These are phyloP conservation scores for Drosophila obscura DNA, from an alignment of 1,140 invertebrate genomes.

Conservation along the genomic window DNA sequence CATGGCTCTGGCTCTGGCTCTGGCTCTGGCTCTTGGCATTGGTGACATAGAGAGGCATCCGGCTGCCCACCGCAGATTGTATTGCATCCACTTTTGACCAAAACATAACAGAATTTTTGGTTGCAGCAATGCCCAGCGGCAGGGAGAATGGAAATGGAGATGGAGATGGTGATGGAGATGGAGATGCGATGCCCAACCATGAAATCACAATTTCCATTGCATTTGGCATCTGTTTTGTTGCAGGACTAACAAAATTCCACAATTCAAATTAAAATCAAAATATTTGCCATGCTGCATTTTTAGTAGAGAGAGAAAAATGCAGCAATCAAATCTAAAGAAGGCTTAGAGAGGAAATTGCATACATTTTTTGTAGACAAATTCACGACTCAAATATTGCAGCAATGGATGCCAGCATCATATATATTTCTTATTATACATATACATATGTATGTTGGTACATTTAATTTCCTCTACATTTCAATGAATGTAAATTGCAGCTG, in stretches of 20 bases:
- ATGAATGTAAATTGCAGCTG: background rate
- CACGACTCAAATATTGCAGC: too few species aligned
- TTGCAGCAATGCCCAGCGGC: constrained; percentile 21
- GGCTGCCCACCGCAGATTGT: constrained; percentile 56
- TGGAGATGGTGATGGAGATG: constrained; percentile 2
- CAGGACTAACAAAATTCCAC: background rate
- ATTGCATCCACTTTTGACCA: constrained; percentile 50
- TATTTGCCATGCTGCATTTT: constrained; percentile 9
- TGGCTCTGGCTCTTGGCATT: constrained; percentile 10
- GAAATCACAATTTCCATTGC: constrained; percentile 30
- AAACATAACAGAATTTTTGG: constrained; percentile 30
- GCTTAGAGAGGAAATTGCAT: too few species aligned
- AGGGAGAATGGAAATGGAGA: background rate
- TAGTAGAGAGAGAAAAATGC: constrained; percentile 2
- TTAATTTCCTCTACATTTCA: background rate
- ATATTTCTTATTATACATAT: background rate
- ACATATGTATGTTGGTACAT: background rate
- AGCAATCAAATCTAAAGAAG: too few species aligned
- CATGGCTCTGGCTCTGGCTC: constrained; percentile 18
- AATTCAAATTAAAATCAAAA: constrained; percentile 33
- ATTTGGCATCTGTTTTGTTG: constrained; percentile 3
- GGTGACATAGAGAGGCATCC: constrained; percentile 5
- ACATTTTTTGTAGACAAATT: too few species aligned
- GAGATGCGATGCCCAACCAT: background rate
- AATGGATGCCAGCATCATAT: too few species aligned